Conservation (phyloP, 2,797 vertebrate species). For the Aphelocoma californica region DNA sequence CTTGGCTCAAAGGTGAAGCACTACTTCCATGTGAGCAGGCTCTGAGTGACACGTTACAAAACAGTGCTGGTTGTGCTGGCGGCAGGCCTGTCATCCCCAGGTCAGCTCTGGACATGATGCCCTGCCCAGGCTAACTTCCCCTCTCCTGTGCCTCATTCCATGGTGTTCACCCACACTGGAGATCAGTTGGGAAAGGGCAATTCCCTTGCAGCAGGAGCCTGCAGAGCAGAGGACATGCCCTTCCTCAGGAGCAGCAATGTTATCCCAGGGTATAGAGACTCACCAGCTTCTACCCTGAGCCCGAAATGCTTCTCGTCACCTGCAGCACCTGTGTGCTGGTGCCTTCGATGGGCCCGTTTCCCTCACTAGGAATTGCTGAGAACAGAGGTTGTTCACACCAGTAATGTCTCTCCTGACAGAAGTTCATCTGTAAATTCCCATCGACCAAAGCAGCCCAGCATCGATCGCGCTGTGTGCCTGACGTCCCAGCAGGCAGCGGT, state of each 20-base stretch:
- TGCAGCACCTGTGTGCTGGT: neutral
- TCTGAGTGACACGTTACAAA: neutral
- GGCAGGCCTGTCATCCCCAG: neutral
- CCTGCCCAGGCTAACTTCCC: fast-evolving
- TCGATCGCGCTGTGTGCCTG: neutral
- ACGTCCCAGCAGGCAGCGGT: neutral
- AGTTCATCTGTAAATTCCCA: neutral
- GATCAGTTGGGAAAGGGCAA: neutral
- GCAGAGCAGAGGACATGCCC: neutral
- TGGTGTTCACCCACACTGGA: neutral
- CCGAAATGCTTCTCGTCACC: neutral
- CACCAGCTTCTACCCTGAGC: neutral
- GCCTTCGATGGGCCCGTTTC: neutral
- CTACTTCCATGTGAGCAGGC: fast-evolving
- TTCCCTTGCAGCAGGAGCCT: neutral
- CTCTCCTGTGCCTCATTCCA: fast-evolving
- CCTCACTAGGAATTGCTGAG: neutral
- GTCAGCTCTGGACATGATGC: neutral
- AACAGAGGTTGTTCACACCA: neutral
- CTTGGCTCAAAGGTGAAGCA: neutral
- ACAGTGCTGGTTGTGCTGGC: neutral
- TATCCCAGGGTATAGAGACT: neutral
- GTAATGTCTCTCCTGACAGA: neutral
- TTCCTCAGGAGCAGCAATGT: neutral
- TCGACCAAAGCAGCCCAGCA: neutral